Evolutionary conservation across 2,888 invertebrate species (phyloP).

Genomic region (Acanthopleura granulata): DNA sequence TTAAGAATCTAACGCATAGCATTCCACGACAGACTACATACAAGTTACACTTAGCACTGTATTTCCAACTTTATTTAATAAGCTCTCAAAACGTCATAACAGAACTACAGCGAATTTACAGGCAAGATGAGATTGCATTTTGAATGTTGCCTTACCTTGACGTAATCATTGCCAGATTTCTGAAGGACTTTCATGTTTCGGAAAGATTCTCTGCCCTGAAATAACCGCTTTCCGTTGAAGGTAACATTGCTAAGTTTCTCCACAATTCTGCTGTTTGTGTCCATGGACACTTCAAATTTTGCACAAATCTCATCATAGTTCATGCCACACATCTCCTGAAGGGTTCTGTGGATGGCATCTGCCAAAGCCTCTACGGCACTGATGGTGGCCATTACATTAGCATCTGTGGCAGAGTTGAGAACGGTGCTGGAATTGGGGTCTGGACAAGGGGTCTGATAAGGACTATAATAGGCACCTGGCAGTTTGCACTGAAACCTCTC

Average conservation of each 20-base stretch:
- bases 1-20: too few species aligned
- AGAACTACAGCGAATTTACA: not conserved
- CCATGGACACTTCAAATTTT: slow-evolving; percentile 34
- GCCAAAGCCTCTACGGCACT: slow-evolving; percentile 68
- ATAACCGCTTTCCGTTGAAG: slow-evolving; percentile 47
- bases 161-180: not conserved
- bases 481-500: slow-evolving; percentile 53
- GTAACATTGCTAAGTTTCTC: slow-evolving; percentile 43
- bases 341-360: slow-evolving; percentile 62
- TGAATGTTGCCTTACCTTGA: not conserved
- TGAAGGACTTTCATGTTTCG: slow-evolving; percentile 1
- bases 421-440: not conserved
- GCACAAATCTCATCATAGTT: slow-evolving; percentile 45
- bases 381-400: slow-evolving; percentile 60
- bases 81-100: too few species aligned
- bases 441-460: not conserved
- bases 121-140: not conserved
- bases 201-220: slow-evolving; percentile 44
- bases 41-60: too few species aligned
- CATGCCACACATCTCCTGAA: slow-evolving; percentile 55
- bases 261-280: slow-evolving; percentile 39
- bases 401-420: slow-evolving; percentile 24
- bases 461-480: slow-evolving; percentile 30
- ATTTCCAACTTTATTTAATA: too few species aligned
- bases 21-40: too few species aligned